A percentile compares a stretch with the other conserved stretches of the same genome.
Evolutionary conservation across 2,797 vertebrate species (phyloP).

Genomic region (Spatula clypeata): DNA sequence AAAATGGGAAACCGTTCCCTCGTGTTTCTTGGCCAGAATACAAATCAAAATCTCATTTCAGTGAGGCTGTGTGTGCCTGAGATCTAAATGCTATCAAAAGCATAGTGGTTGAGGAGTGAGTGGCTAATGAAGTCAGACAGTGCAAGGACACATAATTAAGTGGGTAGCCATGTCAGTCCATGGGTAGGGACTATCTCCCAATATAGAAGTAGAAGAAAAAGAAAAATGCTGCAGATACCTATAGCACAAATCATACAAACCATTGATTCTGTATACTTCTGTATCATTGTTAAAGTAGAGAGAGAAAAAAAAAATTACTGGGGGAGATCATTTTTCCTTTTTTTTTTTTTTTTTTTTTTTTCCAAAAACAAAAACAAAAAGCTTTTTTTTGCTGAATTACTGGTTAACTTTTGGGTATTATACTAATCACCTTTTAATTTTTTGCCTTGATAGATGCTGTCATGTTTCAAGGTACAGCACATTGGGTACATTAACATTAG

Average conservation of each 20-base stretch:
- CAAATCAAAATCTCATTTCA: background rate
- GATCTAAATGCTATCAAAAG: background rate
- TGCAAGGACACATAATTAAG: background rate
- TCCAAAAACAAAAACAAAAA: background rate
- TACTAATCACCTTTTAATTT: background rate
- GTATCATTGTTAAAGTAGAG: background rate
- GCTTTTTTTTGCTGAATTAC: background rate
- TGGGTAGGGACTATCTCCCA: background rate
- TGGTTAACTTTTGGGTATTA: background rate
- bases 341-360: background rate
- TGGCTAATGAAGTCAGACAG: background rate
- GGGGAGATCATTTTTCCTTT: accelerated
- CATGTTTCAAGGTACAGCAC: background rate
- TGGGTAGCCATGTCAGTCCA: background rate
- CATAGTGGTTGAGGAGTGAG: background rate
- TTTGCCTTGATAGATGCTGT: background rate
- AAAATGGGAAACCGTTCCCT: background rate
- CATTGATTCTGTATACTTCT: background rate
- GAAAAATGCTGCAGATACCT: background rate
- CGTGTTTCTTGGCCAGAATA: background rate
- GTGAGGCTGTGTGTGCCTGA: background rate
- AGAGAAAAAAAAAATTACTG: background rate
- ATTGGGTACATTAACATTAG: background rate
- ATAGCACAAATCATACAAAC: background rate
- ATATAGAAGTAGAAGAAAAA: background rate